Evolutionary conservation across 2,797 vertebrate species (phyloP).

Genomic region (Microctenopoma lineatum): DNA sequence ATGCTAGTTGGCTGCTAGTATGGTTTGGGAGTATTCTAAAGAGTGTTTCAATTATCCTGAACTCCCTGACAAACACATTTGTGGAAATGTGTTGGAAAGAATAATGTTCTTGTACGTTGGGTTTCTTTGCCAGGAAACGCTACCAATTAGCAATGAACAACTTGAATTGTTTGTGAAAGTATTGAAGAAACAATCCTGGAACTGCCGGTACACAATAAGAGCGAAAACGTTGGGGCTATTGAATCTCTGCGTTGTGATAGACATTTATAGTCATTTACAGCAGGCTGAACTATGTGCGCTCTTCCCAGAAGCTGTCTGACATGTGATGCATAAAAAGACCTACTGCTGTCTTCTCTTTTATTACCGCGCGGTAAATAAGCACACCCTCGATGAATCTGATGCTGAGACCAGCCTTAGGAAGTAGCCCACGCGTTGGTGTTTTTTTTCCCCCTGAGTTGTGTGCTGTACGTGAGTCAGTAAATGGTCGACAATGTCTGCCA

Average conservation of each 20-base stretch:
- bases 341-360: conserved; percentile 60
- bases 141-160: not conserved
- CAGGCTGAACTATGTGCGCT: conserved; percentile 40
- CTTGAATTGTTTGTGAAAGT: not conserved
- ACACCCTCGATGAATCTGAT: conserved; percentile 46
- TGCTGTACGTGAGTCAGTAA: conserved; percentile 8
- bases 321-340: conserved; percentile 64
- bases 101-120: not conserved
- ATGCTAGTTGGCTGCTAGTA: not conserved
- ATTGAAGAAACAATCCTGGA: conserved; percentile 16
- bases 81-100: conserved; percentile 2
- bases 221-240: conserved; percentile 15
- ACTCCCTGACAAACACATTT: not conserved
- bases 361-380: conserved; percentile 52
- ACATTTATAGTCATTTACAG: conserved; percentile 27
- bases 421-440: conserved; percentile 23
- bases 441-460: conserved; percentile 19
- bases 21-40: not conserved
- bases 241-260: conserved; percentile 30
- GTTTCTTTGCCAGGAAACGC: not conserved
- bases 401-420: conserved; percentile 58
- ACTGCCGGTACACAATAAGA: not conserved
- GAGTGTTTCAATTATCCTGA: not conserved
- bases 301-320: conserved; percentile 54
- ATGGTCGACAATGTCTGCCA: conserved; percentile 31